Evolutionary conservation across 2,888 invertebrate genomes (phyloP).

Genomic region (Agrypnus murinus): DNA sequence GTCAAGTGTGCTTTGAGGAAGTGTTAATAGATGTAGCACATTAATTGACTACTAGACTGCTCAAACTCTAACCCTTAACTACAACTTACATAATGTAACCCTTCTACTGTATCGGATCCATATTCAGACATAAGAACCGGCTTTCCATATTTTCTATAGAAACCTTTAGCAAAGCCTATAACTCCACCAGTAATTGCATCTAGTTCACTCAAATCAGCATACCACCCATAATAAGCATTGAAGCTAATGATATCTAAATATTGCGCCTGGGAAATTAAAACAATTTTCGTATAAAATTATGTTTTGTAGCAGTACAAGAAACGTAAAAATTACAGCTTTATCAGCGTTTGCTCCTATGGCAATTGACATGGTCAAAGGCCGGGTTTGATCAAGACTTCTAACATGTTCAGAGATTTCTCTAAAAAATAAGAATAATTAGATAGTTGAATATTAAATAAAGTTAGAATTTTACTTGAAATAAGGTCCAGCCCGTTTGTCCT

Average conservation of each 20-base stretch:
- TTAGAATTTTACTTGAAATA: too few relatives aligned
- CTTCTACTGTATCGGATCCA: constrained; percentile 94
- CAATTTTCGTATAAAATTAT: constrained; percentile 36
- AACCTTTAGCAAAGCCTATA: constrained; percentile 83
- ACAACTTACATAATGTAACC: constrained; percentile 80
- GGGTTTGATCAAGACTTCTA: constrained; percentile 82
- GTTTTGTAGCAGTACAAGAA: neutral
- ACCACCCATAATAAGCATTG: constrained; percentile 98
- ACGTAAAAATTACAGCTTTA: constrained; percentile 75
- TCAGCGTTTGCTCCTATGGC: constrained; percentile 73
- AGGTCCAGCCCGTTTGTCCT: too few relatives aligned
- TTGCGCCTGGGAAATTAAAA: constrained; percentile 74
- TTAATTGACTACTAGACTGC: too few relatives aligned
- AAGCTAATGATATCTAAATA: constrained; percentile 93
- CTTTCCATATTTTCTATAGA: constrained; percentile 87
- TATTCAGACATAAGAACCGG: constrained; percentile 96
- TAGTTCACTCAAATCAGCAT: constrained; percentile 86
- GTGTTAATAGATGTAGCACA: too few relatives aligned
- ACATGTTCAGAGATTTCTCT: constrained; percentile 86
- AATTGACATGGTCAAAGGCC: constrained; percentile 91
- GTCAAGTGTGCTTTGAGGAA: too few relatives aligned
- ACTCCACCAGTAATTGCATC: constrained; percentile 84
- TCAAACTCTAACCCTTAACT: too few relatives aligned
- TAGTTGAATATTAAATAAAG: too few relatives aligned
- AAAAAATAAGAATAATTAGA: too few relatives aligned